Percentiles rank a stretch among this genome's conserved stretches.
phyloP scores from a whole-genome alignment of 2,888 invertebrate genomes.

The Eupithecia centaureata region DNA sequence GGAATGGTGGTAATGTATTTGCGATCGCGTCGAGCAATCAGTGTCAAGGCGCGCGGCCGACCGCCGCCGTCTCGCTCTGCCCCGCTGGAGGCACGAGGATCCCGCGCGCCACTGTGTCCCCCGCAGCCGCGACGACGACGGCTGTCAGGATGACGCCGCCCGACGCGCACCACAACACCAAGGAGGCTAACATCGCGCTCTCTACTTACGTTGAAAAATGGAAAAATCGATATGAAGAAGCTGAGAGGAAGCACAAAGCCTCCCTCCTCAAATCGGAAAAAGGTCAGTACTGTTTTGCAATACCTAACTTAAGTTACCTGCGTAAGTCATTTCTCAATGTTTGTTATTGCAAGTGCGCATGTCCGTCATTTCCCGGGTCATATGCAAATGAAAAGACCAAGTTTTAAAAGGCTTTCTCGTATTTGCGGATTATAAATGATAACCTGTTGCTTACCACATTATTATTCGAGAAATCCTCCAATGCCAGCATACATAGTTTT shows the following conservation, averaged over 20 bases:
- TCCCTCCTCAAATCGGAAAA: slow-evolving; percentile 88
- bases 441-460: slow-evolving; percentile 80
- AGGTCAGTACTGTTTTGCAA: slow-evolving; percentile 77
- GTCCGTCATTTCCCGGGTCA: slow-evolving; percentile 59
- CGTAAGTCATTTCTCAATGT: slow-evolving; percentile 14
- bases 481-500: slow-evolving; percentile 52
- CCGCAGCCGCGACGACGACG: slow-evolving; percentile 62
- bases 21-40: slow-evolving; percentile 82
- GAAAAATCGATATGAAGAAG: slow-evolving; percentile 88
- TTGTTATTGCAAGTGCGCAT: slow-evolving; percentile 68
- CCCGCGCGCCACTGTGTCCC: slow-evolving; percentile 72
- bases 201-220: slow-evolving; percentile 84
- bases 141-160: slow-evolving; percentile 80
- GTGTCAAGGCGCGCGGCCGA: slow-evolving; percentile 74
- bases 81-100: slow-evolving; percentile 76
- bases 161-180: slow-evolving; percentile 78
- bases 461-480: slow-evolving; percentile 67
- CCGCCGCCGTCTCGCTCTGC: slow-evolving; percentile 77
- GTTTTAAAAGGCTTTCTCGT: slow-evolving; percentile 72
- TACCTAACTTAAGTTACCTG: neutral
- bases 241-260: slow-evolving; percentile 87
- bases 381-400: slow-evolving; percentile 75
- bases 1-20: slow-evolving; percentile 83
- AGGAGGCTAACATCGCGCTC: slow-evolving; percentile 78
- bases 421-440: slow-evolving; percentile 76